Base-by-base conservation (phyloP, 1,140 invertebrate genomes). In the Sinonovacula constricta region DNA sequence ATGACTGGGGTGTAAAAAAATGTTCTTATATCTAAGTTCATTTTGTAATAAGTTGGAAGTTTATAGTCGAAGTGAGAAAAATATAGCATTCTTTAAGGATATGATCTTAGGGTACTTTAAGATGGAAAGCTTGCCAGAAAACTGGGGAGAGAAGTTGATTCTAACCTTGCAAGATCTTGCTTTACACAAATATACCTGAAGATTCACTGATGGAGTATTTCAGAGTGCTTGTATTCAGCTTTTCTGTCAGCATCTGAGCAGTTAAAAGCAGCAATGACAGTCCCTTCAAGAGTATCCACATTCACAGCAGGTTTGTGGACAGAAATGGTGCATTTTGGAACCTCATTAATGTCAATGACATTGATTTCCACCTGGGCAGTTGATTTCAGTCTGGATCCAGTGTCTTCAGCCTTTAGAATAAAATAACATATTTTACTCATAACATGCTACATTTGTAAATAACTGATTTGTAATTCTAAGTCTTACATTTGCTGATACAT, bases 221-320 rank as follows among this genome's bases (percentile, higher is more conserved):
- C 7, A 74, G 39, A n/a, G 4, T 56, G 36, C n/a, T 15, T 51
- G 22, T 54, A 76, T 31, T 56, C 62, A 15, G n/a, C 18, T 45
- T 76, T 76, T 18, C 56, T 36, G 31, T 76, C 72, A 24, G 62
- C 45, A 54, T 76, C 72, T 30, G 26, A 30, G 49, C 72, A 76
- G 0, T 7, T 5, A 54, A 76, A 57, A 12, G 24, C 14, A 4
- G 49, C 24, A 18, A 76, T 15, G 0, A 30, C 10, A 26, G 51
- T 66, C 28, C 63, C 63, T 1, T 66, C 72, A 31, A 15, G 31
- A 12, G 24, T 26, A 22, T 49, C 51, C n/a, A 76, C 72, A 30
- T 54, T 54, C 10, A 66, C 24, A 10, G n/a, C 36, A 4, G 24
- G 24, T 14, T 59, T 45, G 4, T 22, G 34, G 1, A 65, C 26